Conservation (phyloP, 2,113 vertebrate species). For the Lutjanus erythropterus region DNA sequence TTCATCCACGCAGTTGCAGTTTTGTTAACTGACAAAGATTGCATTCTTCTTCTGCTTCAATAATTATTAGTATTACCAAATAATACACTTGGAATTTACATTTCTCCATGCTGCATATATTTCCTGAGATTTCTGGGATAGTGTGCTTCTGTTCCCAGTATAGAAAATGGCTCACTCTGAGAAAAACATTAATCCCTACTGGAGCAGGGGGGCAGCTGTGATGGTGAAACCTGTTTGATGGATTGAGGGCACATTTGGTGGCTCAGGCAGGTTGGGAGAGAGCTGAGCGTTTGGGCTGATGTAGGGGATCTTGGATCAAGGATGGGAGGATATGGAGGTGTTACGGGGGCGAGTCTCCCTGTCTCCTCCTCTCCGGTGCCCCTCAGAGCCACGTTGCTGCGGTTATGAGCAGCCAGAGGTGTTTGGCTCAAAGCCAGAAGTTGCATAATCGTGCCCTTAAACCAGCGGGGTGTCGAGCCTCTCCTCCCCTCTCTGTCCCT, state of each 20-base stretch:
- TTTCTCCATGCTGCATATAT: too few species aligned
- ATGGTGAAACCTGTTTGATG: background rate
- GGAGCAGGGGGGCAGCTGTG: background rate
- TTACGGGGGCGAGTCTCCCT: slow-evolving; percentile 16
- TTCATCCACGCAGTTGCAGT: too few species aligned
- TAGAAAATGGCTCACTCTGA: too few species aligned
- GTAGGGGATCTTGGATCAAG: slow-evolving; percentile 15
- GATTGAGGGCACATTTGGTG: background rate
- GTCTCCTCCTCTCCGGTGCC: slow-evolving; percentile 42
- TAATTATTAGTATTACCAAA: too few species aligned
- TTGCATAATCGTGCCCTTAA: slow-evolving; percentile 69
- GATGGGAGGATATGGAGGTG: slow-evolving; percentile 33
- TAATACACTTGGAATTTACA: too few species aligned
- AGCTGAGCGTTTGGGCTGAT: slow-evolving; percentile 18
- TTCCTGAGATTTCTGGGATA: too few species aligned
- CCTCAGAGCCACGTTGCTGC: slow-evolving; percentile 54
- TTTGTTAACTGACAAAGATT: too few species aligned
- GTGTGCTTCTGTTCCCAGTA: too few species aligned
- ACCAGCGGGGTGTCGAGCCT: slow-evolving; percentile 61
- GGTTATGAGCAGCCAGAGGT: slow-evolving; percentile 41
- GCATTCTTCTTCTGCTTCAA: too few species aligned
- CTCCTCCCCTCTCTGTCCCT: slow-evolving; percentile 21
- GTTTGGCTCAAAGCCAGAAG: slow-evolving; percentile 68
- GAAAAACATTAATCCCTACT: too few species aligned
- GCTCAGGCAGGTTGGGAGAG: background rate